Evolutionary conservation across 2,797 vertebrate species (phyloP).

Genomic region (Tympanoctomys barrerae): DNA sequence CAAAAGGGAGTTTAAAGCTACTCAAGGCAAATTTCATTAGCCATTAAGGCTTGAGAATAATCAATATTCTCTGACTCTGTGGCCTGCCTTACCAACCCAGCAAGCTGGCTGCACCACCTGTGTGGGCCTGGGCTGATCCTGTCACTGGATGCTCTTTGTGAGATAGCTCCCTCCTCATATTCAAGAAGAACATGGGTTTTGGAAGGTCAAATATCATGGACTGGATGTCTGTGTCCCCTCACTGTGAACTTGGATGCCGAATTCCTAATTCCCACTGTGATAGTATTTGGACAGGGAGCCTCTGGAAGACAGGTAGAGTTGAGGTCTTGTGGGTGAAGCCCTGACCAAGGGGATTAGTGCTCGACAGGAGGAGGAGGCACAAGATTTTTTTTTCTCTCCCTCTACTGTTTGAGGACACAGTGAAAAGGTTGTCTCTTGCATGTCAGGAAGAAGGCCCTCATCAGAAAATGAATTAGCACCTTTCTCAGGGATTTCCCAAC

Average conservation of each 20-base stretch:
- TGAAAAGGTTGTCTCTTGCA: neutral
- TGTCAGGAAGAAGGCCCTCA: neutral
- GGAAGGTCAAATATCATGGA: neutral
- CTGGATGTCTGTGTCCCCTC: neutral
- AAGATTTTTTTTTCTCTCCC: neutral
- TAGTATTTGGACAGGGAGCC: neutral
- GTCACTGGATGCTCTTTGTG: neutral
- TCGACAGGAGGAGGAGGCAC: neutral
- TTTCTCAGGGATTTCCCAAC: neutral
- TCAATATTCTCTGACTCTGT: neutral
- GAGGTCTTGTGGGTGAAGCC: neutral
- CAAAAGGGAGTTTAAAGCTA: neutral
- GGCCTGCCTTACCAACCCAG: neutral
- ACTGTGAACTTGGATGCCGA: neutral
- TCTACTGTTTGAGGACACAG: neutral
- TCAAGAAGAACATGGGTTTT: neutral
- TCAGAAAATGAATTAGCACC: neutral
- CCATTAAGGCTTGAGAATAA: neutral
- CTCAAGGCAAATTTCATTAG: neutral
- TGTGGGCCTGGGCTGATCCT: neutral
- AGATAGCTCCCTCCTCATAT: neutral
- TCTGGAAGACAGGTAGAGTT: neutral
- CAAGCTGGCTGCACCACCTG: neutral
- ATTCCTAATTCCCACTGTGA: neutral
- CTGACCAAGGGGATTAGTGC: neutral